Evolutionary conservation across 1,140 invertebrate species (phyloP).

Genomic region (Pseudomyrmex concolor): DNA sequence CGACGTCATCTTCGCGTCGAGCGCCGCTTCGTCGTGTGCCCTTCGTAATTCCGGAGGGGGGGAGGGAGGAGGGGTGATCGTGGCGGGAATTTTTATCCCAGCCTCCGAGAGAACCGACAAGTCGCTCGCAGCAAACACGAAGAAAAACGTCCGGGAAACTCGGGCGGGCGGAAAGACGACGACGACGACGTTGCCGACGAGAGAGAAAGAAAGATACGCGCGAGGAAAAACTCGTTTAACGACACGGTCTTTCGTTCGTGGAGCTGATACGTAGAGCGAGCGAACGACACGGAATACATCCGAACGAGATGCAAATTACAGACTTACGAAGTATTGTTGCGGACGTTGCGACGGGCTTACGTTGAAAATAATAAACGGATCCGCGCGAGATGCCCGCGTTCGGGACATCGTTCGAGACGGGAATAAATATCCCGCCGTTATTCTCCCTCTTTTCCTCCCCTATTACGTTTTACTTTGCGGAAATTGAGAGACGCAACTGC

Average conservation of each 20-base stretch:
- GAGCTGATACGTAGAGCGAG: constrained; percentile 68
- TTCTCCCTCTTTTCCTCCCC: too few species aligned
- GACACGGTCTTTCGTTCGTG: constrained; percentile 34
- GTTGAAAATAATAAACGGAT: constrained; percentile 72
- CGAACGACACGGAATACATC: constrained; percentile 74
- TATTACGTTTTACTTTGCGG: constrained; percentile 52
- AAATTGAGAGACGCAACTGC: constrained; percentile 46
- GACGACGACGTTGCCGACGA: not conserved
- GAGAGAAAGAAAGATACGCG: not conserved
- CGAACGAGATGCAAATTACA: constrained; percentile 74
- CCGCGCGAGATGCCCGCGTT: constrained; percentile 35
- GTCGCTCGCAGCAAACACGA: constrained; percentile 57
- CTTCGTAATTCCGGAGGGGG: constrained; percentile 49
- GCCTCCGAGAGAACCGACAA: constrained; percentile 18
- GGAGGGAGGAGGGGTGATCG: constrained; percentile 46
- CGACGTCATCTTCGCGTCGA: constrained; percentile 18
- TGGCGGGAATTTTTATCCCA: constrained; percentile 66
- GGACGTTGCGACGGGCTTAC: constrained; percentile 64
- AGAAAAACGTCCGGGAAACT: constrained; percentile 45
- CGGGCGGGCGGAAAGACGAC: constrained; percentile 16
- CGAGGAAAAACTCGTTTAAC: constrained; percentile 72
- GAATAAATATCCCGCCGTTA: constrained; percentile 55
- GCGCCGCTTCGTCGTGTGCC: not conserved
- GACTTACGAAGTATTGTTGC: constrained; percentile 75
- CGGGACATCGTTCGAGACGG: constrained; percentile 42